phyloP scores from a whole-genome alignment of 2,113 vertebrate genomes.

The Fregetta grallaria region DNA sequence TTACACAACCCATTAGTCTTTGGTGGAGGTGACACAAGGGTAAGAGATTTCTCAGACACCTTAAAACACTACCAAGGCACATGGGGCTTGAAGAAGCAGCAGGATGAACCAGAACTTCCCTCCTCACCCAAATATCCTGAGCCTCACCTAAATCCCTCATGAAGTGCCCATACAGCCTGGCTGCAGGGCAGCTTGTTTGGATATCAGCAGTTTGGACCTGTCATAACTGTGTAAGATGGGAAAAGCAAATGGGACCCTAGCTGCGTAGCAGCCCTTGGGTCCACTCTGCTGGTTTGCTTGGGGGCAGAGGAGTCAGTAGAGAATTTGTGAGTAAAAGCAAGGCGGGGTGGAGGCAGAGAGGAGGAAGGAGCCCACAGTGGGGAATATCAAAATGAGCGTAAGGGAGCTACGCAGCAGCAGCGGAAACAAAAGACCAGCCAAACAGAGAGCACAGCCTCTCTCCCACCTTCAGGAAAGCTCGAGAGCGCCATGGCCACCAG shows the following conservation, averaged over 20 bases:
- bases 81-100: background rate
- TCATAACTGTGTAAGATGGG: background rate
- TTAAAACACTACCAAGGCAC: background rate
- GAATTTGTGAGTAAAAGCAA: background rate
- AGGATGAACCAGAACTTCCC: background rate
- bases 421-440: background rate
- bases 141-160: background rate
- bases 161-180: background rate
- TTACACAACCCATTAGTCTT: background rate
- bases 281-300: background rate
- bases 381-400: background rate
- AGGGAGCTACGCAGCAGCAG: background rate
- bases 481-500: background rate
- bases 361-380: background rate
- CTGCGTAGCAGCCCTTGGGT: background rate
- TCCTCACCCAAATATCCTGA: background rate
- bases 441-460: background rate
- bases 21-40: background rate
- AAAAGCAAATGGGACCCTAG: background rate
- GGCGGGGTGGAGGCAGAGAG: background rate
- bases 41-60: background rate
- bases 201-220: background rate
- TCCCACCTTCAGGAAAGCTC: background rate
- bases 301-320: background rate
- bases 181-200: background rate